Base-by-base conservation (phyloP, 2,797 vertebrate species). In the Gallinago solitaria region DNA sequence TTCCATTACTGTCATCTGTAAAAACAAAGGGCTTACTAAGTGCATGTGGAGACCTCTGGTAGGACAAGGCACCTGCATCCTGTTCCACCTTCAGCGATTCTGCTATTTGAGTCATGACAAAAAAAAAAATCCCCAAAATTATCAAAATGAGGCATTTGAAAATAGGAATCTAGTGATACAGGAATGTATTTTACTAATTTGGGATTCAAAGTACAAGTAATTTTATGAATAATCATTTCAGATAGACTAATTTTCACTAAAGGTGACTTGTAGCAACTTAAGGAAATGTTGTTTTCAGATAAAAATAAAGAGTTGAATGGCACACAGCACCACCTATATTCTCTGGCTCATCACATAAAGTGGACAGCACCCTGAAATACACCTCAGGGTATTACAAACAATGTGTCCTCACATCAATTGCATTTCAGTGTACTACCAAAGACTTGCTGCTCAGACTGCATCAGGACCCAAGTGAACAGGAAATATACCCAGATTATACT, bases 21-120 rank as follows among this genome's bases (percentile, higher is more conserved):
- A 94, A 89, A 85, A 35, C 2, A 23, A 91, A 88, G 89, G 79
- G 67, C 61, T 92, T 93, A 89, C 39, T n/a, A 79, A 68, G 9
- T 77, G 24, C 50, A 67, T 87, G 51, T 89, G 71, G 54, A 85
- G 19, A 94, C 47, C 61, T 96, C 65, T 47, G 85, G 73, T 92
- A 80, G 82, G 61, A 84, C 83, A 79, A 87, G 84, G 80, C 75
- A 92, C 67, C 71, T 96, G 96, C 77, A 70, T 35, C 37, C 85
- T 96, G 56, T 90, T 89, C 77, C 60, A 89, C 83, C 81, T 92
- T 94, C 91, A 96, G 75, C 83, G 89, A 87, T 91, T 92, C 90
- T 95, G 59, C 60, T 95, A 15, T 43, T 83, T 75, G 47, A 43
- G 5, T 87, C 12, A 43, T 8, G 5, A 25, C 35, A 63, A 17